Percentiles rank a stretch among this genome's conserved stretches.
Conservation (phyloP, 2,113 vertebrate species). For the Parus major region DNA sequence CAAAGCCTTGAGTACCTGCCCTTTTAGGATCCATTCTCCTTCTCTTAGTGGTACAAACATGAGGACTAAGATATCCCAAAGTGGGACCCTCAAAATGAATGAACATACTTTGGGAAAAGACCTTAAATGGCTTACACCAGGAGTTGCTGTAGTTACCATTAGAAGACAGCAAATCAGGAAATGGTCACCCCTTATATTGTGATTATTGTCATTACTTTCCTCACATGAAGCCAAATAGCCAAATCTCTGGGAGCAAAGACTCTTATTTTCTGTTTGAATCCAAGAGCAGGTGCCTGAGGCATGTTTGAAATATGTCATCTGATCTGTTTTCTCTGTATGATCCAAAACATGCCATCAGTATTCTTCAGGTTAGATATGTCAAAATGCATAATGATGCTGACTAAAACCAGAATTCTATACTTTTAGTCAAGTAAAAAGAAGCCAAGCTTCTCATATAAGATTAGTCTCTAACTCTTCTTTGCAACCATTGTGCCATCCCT, state of each 20-base stretch:
- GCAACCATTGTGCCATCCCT: neutral
- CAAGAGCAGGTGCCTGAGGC: neutral
- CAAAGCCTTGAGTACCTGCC: neutral
- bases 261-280: neutral
- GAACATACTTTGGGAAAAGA: neutral
- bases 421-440: neutral
- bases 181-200: neutral
- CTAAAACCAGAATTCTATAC: neutral
- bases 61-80: neutral
- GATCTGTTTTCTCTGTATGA: neutral
- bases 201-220: neutral
- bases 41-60: neutral
- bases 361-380: neutral
- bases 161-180: neutral
- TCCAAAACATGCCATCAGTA: neutral
- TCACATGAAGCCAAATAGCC: neutral
- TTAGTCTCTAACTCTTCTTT: neutral
- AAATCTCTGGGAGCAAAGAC: neutral
- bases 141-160: neutral
- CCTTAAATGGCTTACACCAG: neutral
- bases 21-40: neutral
- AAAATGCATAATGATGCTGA: neutral
- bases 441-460: neutral
- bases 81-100: neutral
- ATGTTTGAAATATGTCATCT: neutral